Evolutionary conservation across 1,140 invertebrate species (phyloP).

Genomic region (Liolophura sinensis): DNA sequence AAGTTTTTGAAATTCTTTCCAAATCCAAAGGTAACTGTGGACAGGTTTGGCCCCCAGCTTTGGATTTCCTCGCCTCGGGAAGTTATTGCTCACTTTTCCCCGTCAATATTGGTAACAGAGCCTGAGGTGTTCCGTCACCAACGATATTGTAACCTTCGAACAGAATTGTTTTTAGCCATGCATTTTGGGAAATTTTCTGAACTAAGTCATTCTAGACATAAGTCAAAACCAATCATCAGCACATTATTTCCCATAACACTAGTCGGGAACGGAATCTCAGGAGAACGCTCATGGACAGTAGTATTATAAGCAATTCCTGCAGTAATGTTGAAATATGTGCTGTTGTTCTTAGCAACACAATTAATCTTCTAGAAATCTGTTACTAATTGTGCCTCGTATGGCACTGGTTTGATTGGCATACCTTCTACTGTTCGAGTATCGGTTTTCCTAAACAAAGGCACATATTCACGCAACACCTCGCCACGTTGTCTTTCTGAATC

Average conservation of each 20-base stretch:
- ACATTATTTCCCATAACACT: conserved; percentile 2
- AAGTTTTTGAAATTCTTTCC: conserved; percentile 22
- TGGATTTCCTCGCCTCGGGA: conserved; percentile 16
- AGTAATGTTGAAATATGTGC: background rate
- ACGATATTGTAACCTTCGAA: conserved; percentile 18
- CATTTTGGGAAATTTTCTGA: conserved; percentile 9
- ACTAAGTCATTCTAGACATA: conserved; percentile 6
- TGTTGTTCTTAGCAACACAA: background rate
- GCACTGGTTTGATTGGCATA: background rate
- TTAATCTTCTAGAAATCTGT: background rate
- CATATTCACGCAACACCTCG: background rate
- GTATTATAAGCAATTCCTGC: background rate
- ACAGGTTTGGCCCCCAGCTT: conserved; percentile 2
- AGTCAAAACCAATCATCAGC: conserved; percentile 15
- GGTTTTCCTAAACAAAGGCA: background rate
- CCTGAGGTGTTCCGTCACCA: conserved; percentile 19
- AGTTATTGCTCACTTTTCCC: conserved; percentile 13
- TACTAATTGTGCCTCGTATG: background rate
- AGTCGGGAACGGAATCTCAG: background rate
- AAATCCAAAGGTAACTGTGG: conserved; percentile 2
- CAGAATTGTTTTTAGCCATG: conserved; percentile 1
- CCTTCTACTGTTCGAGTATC: background rate
- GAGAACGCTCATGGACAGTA: background rate
- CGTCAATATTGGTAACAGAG: conserved; percentile 10
- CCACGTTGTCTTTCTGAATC: background rate